Conservation (phyloP, 2,888 invertebrate genomes). For the Tipula confusa region DNA sequence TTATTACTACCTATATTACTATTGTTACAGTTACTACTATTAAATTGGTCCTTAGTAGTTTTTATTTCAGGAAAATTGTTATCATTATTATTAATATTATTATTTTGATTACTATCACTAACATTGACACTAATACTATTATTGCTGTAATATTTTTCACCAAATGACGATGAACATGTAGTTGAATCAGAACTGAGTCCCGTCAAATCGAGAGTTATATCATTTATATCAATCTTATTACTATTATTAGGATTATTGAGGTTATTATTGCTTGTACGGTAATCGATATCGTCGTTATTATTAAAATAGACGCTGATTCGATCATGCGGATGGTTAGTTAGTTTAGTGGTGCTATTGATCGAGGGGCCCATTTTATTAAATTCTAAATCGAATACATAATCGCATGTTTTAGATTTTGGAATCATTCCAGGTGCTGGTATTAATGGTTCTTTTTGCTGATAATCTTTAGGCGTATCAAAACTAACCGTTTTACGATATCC, state of each 20-base stretch:
- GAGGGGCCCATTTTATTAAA: background rate
- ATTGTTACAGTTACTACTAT: background rate
- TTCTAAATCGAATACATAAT: background rate
- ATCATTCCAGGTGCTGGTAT: background rate
- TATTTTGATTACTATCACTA: conserved; percentile 5
- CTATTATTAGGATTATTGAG: background rate
- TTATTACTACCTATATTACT: background rate
- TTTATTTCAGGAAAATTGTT: background rate
- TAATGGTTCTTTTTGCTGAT: background rate
- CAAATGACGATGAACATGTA: conserved; percentile 26
- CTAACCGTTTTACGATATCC: conserved; percentile 48
- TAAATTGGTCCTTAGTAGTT: conserved; percentile 17
- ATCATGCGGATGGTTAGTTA: background rate
- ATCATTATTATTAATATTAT: background rate
- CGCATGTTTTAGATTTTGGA: conserved; percentile 35
- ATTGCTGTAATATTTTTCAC: background rate
- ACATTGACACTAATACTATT: conserved; percentile 21
- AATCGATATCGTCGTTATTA: conserved; percentile 14
- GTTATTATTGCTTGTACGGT: conserved; percentile 13
- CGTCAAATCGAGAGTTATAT: conserved; percentile 42
- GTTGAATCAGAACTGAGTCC: conserved; percentile 41
- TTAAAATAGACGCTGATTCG: conserved; percentile 27
- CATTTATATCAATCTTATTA: conserved; percentile 33
- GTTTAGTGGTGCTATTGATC: background rate
- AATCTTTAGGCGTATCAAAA: conserved; percentile 44